Base-by-base conservation (phyloP, 2,888 invertebrate genomes). In the Athrips mouffetella region DNA sequence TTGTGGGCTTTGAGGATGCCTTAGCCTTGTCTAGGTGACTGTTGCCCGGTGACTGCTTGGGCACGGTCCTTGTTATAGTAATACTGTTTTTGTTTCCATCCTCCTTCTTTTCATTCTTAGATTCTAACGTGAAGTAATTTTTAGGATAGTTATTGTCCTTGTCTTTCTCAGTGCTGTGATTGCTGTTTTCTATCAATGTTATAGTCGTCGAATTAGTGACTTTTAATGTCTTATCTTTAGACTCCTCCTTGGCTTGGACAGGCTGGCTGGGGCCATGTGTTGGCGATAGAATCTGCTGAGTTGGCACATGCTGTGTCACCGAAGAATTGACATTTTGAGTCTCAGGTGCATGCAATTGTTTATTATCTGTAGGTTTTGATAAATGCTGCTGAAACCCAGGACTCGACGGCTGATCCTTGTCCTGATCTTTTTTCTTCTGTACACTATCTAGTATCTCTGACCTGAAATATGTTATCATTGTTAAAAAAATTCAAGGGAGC, bases 401-500 rank as follows among this genome's bases (percentile, higher is more conserved):
- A 52, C 68, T 77, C 45, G 73, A 80, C 0, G 76, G 67, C 44
- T 80, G 66, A 23, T 69, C 83, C 33, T 87, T 86, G 5, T 84
- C 82, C 51, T 80, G 81, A 16, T 87, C 87, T 54, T 86, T 87
- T 60, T 85, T 89, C 69, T 91, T 90, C 60, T 91, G 90, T 50
- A 90, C 76, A 64, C 79, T 91, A 67, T 91, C 91, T 85, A 90
- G 80, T 65, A 91, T 89, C 70, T 91, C 91, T 70, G 91, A 90
- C 87, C 91, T 91, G 83, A 5, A 89, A 90, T 54, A 39, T 54
- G 44, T 21, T 37, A 2, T 1, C 7, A 16, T 8, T 2, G 18
- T 18, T 7, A 18, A 2, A 18, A 1, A 18, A 16, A 6, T 16
- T 1, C 7, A 16, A 35, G 11, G 13, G n/a, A n/a, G 18, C 2